Conservation (phyloP, 2,888 invertebrate species). For the Tachina fera region DNA sequence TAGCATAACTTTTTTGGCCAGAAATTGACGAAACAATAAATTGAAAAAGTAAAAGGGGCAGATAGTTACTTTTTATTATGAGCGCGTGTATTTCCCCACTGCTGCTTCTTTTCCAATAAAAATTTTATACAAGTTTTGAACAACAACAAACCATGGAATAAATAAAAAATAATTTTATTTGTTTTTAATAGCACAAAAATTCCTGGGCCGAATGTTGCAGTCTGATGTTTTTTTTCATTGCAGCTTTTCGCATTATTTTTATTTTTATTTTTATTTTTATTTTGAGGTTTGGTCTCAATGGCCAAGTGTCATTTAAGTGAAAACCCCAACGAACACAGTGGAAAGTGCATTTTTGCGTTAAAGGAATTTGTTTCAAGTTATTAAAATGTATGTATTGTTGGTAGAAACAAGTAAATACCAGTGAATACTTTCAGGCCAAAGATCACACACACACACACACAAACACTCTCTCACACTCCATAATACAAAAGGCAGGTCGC, state of each 20-base stretch:
- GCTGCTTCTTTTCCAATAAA: neutral
- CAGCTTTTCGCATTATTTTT: neutral
- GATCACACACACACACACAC: neutral
- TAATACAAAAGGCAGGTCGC: neutral
- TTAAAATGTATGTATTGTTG: slow-evolving; percentile 59
- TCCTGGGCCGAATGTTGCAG: neutral
- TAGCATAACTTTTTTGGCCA: too few species aligned
- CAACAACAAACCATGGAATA: neutral
- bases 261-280: slow-evolving; percentile 27
- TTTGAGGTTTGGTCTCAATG: slow-evolving; percentile 45
- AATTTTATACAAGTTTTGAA: neutral
- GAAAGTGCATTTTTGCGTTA: slow-evolving; percentile 44
- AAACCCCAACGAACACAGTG: slow-evolving; percentile 26
- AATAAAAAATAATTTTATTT: neutral
- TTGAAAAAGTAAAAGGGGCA: too few species aligned
- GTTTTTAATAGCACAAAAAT: neutral
- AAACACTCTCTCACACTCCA: neutral
- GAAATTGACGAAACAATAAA: too few species aligned
- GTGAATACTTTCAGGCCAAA: neutral
- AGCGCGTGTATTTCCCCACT: too few species aligned
- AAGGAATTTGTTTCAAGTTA: slow-evolving; percentile 62
- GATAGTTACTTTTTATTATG: too few species aligned
- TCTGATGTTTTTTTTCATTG: neutral
- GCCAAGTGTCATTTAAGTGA: slow-evolving; percentile 56
- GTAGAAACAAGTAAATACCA: slow-evolving; percentile 38